Conservation (phyloP, 2,113 vertebrate species). For the Dasyprocta punctata region DNA sequence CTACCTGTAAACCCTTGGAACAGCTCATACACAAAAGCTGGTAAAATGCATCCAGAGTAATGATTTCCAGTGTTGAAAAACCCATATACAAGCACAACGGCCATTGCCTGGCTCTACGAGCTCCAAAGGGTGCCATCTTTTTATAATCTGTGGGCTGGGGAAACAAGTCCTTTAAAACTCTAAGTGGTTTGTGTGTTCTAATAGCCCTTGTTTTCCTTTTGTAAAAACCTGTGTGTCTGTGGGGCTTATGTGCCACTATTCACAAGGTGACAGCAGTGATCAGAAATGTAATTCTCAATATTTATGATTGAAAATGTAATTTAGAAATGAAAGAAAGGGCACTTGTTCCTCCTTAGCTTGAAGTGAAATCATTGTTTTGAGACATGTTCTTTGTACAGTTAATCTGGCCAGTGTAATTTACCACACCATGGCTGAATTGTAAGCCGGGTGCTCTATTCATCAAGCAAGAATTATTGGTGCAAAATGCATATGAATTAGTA, state of each 20-base stretch:
- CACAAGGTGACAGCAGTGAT: constrained; percentile 67
- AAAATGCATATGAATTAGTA: constrained; percentile 56
- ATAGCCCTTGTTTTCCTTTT: constrained; percentile 63
- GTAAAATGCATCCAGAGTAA: constrained; percentile 12
- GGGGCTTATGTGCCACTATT: constrained; percentile 65
- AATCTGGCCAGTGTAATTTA: constrained; percentile 84
- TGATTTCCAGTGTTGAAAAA: constrained; percentile 28
- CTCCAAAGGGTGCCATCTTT: constrained; percentile 39
- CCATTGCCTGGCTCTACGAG: neutral
- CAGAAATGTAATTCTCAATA: constrained; percentile 73
- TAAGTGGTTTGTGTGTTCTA: constrained; percentile 36
- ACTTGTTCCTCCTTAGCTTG: constrained; percentile 77
- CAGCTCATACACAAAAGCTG: neutral
- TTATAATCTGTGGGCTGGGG: constrained; percentile 2
- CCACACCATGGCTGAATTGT: constrained; percentile 71
- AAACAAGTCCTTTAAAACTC: constrained; percentile 51
- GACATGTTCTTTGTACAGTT: constrained; percentile 75
- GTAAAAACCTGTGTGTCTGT: neutral
- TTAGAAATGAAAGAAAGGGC: constrained; percentile 77
- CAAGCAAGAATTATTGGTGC: constrained; percentile 63
- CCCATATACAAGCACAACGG: neutral
- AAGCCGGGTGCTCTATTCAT: constrained; percentile 69
- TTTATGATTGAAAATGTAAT: constrained; percentile 82
- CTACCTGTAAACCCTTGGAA: neutral
- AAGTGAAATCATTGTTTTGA: constrained; percentile 84